phyloP scores from a whole-genome alignment of 2,888 invertebrate species.

The Netelia fuscicornis region DNA sequence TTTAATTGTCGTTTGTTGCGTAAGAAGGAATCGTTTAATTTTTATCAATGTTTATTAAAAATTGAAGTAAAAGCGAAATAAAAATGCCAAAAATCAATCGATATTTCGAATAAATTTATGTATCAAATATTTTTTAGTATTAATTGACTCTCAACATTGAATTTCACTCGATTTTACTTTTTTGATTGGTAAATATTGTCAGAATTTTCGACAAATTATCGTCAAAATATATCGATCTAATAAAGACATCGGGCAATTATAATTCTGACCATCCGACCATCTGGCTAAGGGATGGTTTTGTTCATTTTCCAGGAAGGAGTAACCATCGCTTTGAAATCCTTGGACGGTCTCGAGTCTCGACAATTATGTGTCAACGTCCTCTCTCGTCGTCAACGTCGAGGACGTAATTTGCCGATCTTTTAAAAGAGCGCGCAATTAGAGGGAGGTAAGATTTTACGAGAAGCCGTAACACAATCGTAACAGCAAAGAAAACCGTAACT shows the following conservation, averaged over 20 bases:
- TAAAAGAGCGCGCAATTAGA: conserved; percentile 3
- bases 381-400: conserved; percentile 10
- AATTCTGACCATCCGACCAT: not conserved
- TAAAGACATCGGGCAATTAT: conserved; percentile 20
- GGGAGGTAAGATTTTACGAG: conserved; percentile 51
- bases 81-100: no score
- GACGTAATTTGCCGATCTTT: conserved; percentile 42
- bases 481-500: not conserved
- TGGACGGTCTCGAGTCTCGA: conserved; percentile 33
- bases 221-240: conserved; percentile 32
- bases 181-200: not conserved
- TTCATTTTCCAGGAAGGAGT: conserved; percentile 50
- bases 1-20: not conserved
- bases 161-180: not conserved
- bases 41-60: not conserved
- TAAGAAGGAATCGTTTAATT: not conserved
- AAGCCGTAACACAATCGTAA: conserved; percentile 51
- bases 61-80: no score
- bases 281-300: not conserved
- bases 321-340: conserved; percentile 43
- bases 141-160: not conserved
- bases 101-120: no score
- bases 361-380: conserved; percentile 32
- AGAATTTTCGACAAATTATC: not conserved
- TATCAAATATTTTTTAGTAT: not conserved